A percentile compares a stretch with the other conserved stretches of the same genome.
phyloP scores from a whole-genome alignment of 1,140 invertebrate genomes.

The Sitobion miscanthi region DNA sequence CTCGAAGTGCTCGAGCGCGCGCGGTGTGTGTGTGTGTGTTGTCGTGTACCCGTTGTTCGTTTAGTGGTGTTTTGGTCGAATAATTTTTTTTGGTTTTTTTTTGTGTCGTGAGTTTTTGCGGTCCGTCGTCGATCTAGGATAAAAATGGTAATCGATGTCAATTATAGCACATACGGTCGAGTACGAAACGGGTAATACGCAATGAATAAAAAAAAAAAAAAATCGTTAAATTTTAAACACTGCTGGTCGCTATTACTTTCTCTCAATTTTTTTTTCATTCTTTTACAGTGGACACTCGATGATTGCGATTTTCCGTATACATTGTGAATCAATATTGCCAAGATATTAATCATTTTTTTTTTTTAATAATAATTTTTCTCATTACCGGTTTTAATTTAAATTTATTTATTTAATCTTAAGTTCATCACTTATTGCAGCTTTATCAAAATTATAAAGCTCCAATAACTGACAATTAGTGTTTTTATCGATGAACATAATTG shows the following conservation, averaged over 20 bases:
- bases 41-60: neutral
- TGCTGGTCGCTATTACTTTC: neutral
- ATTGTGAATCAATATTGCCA: too few species aligned
- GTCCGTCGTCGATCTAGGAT: neutral
- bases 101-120: neutral
- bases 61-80: neutral
- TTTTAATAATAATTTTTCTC: neutral
- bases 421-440: neutral
- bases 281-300: neutral
- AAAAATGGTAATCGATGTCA: slow-evolving; percentile 5
- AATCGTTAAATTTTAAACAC: neutral
- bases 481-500: neutral
- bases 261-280: neutral
- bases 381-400: neutral
- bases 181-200: slow-evolving; percentile 1
- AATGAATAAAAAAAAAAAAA: slow-evolving; percentile 3
- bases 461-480: neutral
- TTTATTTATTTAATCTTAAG: neutral
- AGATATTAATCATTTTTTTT: neutral
- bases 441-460: neutral
- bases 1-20: neutral
- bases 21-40: neutral
- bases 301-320: neutral
- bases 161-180: slow-evolving; percentile 12
- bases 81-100: neutral